Evolutionary conservation across 2,888 invertebrate genomes (phyloP).

Genomic region (Brachylomia viminalis): DNA sequence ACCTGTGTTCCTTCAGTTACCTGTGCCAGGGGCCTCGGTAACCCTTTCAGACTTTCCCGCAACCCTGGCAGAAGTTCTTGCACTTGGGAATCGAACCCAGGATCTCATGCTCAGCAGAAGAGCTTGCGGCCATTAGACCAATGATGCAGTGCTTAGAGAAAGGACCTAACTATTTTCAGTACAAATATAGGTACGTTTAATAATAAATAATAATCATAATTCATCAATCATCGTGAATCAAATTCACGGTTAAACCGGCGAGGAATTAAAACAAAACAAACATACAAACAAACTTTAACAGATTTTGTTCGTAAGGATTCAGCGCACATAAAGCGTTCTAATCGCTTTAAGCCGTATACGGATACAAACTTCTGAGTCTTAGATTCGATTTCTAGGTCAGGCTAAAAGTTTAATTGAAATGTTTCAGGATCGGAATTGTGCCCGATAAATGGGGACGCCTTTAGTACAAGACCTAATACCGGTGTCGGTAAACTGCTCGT

Average conservation of each 20-base stretch:
- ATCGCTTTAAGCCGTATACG: slow-evolving; percentile 26
- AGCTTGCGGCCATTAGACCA: too few species aligned
- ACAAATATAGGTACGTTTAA: too few species aligned
- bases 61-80: too few species aligned
- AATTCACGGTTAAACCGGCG: neutral
- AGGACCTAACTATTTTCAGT: too few species aligned
- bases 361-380: slow-evolving; percentile 39
- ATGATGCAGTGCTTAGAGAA: too few species aligned
- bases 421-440: slow-evolving; percentile 28
- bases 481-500: neutral
- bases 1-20: too few species aligned
- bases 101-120: too few species aligned
- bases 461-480: slow-evolving; percentile 16
- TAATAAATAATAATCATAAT: too few species aligned
- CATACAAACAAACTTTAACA: neutral
- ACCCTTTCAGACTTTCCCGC: too few species aligned
- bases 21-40: too few species aligned
- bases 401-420: slow-evolving; percentile 48
- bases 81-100: too few species aligned
- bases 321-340: slow-evolving; percentile 13
- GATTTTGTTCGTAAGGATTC: slow-evolving; percentile 20
- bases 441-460: slow-evolving; percentile 28
- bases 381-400: slow-evolving; percentile 41
- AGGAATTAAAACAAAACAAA: neutral
- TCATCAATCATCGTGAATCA: too few species aligned